Percentiles rank a stretch among this genome's conserved stretches.
phyloP scores from a whole-genome alignment of 2,888 invertebrate genomes.

The Rhyacophila evoluta region DNA sequence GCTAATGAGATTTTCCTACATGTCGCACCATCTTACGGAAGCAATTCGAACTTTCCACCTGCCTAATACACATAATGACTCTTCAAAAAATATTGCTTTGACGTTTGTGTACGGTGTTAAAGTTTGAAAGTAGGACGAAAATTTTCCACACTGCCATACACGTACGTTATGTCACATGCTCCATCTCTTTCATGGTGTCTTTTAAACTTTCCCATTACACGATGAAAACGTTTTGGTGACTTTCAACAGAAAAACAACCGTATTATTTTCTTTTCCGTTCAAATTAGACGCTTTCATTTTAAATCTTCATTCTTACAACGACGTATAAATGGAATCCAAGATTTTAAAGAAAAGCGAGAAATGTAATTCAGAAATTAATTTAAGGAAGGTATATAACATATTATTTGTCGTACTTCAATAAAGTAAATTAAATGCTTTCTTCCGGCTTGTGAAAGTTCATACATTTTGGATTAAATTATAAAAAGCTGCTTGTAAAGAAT shows the following conservation, averaged over 20 bases:
- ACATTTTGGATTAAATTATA: neutral
- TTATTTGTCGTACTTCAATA: neutral
- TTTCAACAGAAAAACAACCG: neutral
- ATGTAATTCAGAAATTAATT: constrained; percentile 5
- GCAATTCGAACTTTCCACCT: neutral
- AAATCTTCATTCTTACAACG: neutral
- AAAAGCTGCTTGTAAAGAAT: no score
- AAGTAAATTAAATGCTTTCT: neutral
- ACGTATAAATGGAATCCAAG: neutral
- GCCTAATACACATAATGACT: neutral
- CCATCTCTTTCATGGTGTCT: neutral
- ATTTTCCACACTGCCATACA: neutral
- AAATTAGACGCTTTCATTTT: neutral
- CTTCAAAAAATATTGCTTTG: neutral
- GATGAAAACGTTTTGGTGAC: neutral
- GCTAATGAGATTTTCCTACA: neutral
- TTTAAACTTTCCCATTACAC: constrained; percentile 1
- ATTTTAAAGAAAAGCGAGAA: neutral
- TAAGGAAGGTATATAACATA: neutral
- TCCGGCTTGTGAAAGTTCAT: neutral
- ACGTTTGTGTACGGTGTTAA: neutral
- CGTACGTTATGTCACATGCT: neutral
- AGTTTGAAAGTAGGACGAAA: neutral
- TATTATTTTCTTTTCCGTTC: neutral
- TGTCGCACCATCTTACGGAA: constrained; percentile 1